Conservation (phyloP, 2,888 invertebrate species). For the Neocrepidodera transversa region DNA sequence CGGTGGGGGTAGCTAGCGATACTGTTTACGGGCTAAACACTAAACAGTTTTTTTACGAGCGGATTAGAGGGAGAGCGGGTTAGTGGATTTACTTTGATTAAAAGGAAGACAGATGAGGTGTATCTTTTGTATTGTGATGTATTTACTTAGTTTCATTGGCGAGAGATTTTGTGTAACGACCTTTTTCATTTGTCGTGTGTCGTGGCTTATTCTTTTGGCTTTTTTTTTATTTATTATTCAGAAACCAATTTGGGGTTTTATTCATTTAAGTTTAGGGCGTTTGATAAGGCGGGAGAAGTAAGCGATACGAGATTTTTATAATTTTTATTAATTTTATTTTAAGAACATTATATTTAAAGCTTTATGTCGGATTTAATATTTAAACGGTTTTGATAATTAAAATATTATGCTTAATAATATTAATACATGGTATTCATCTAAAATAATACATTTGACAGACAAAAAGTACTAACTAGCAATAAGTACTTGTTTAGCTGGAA, state of each 20-base stretch:
- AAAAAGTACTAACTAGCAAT: too few relatives aligned
- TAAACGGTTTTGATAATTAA: too few relatives aligned
- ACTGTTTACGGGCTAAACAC: conserved; percentile 60
- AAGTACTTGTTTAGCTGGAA: too few relatives aligned
- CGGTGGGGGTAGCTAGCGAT: conserved; percentile 56
- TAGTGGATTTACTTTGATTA: conserved; percentile 55
- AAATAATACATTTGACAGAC: too few relatives aligned
- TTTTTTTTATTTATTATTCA: conserved; percentile 47
- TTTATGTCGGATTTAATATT: too few relatives aligned
- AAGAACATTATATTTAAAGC: too few relatives aligned
- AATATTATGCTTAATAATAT: too few relatives aligned
- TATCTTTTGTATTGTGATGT: conserved; percentile 50
- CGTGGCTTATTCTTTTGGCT: conserved; percentile 38
- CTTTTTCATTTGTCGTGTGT: conserved; percentile 49
- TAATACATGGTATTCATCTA: too few relatives aligned
- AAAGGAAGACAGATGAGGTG: conserved; percentile 51
- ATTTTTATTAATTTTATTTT: too few relatives aligned
- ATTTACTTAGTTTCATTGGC: conserved; percentile 52
- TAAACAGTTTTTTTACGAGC: conserved; percentile 59
- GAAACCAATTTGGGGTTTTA: conserved; percentile 36
- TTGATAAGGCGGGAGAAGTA: conserved; percentile 39
- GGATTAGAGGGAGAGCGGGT: conserved; percentile 56
- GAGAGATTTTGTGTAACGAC: conserved; percentile 47
- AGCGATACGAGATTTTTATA: conserved; percentile 31
- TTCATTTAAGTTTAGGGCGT: conserved; percentile 35